Evolutionary conservation across 1,140 invertebrate genomes (phyloP), one percentile per base, ranked within the genome.

Genomic region (Pogonomyrmex californicus): DNA sequence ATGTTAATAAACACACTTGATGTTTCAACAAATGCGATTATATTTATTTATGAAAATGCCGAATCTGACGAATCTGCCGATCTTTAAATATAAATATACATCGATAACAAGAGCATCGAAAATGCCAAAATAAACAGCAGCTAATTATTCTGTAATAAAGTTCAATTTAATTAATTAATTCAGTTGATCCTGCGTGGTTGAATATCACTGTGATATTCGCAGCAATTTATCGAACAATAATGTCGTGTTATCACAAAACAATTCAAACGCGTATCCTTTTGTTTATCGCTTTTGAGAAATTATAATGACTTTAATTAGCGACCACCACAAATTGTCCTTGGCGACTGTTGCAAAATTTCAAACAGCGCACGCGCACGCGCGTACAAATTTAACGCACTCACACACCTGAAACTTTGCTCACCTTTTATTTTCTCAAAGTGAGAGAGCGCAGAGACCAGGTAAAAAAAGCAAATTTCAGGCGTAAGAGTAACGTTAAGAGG

Each of bases 391-490:
- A 90, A 94, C 90, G 92, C 93, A 94, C 94, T 94, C 93, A 94
- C 93, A 95, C 94, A 94, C 94, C 94, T 94, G 94, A 95, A 95
- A 94, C 94, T 95, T 95, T 95, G 94, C 94, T 95, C 94, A 94
- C 94, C 94, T 95, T 95, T 93, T 86, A 92, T 90, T 63, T 91
- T 92, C 93, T 93, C 91, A 92, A 93, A 82, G 88, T 91, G 87
- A 88, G 91, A 91, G 92, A 92, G 92, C 91, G 90, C 90, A 87
- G 90, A 83, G 90, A 89, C 94, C 93, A 95, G 94, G 94, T 95
- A 93, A 94, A 94, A 94, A 94, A 95, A 95, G 94, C 94, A 95
- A 95, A 95, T 93, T 94, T 95, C 94, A 95, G 94, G 94, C 94
- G 94, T 95, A 92, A 94, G 94, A 94, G 94, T 94, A 94, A 89